phyloP scores from a whole-genome alignment of 2,888 invertebrate genomes.

The Venusia cambrica region DNA sequence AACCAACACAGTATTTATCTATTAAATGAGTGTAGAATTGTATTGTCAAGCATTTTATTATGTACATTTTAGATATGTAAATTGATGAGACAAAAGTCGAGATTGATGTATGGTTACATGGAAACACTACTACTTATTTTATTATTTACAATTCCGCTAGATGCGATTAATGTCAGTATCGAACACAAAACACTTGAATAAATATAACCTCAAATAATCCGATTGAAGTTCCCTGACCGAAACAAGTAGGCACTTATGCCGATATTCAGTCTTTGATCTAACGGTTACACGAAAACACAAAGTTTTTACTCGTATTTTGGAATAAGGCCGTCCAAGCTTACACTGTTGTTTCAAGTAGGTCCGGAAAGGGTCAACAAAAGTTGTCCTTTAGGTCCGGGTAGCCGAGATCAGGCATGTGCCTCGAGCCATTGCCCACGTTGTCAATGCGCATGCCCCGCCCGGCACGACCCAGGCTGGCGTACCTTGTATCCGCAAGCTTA shows the following conservation, averaged over 20 bases:
- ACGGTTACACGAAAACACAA: slow-evolving; percentile 50
- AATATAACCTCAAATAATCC: slow-evolving; percentile 13
- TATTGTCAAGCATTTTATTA: slow-evolving; percentile 80
- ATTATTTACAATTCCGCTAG: slow-evolving; percentile 29
- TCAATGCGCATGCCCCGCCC: slow-evolving; percentile 64
- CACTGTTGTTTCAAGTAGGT: slow-evolving; percentile 72
- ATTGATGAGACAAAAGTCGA: slow-evolving; percentile 59
- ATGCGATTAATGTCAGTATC: slow-evolving; percentile 21
- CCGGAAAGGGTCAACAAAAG: slow-evolving; percentile 86
- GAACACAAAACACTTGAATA: slow-evolving; percentile 14
- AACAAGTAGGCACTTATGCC: slow-evolving; percentile 66
- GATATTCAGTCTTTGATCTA: slow-evolving; percentile 74
- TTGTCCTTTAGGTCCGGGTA: slow-evolving; percentile 85
- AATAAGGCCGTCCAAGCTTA: slow-evolving; percentile 44
- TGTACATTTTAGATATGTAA: slow-evolving; percentile 76
- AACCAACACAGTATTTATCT: slow-evolving; percentile 17
- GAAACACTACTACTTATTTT: slow-evolving; percentile 22
- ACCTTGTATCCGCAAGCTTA: slow-evolving; percentile 74
- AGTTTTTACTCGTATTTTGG: slow-evolving; percentile 39
- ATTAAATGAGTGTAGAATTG: slow-evolving; percentile 38
- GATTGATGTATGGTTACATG: slow-evolving; percentile 28
- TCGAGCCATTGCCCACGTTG: slow-evolving; percentile 66
- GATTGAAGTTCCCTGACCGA: slow-evolving; percentile 41
- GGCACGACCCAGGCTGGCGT: slow-evolving; percentile 72
- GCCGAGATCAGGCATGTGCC: slow-evolving; percentile 73